Base-by-base conservation (phyloP, 64 coral and sea anemone genomes). In the Cladopsammia gracilis region DNA sequence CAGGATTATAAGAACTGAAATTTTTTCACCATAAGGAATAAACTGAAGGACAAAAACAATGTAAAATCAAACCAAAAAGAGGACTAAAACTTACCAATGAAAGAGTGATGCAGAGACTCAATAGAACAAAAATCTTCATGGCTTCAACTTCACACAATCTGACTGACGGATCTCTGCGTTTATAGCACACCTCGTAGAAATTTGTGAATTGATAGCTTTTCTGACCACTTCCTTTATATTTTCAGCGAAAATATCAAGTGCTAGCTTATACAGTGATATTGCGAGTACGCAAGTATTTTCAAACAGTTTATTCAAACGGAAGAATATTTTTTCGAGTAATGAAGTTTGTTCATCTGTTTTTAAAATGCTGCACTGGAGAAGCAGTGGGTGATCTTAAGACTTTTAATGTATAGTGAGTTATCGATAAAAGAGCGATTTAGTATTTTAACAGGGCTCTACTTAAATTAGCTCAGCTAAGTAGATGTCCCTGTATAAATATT, bases 91-190 rank as follows among this genome's bases (percentile, higher is more conserved):
- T 49, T 20, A 83, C 79, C 79, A 64, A 48, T 46, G 79, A 42
- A 83, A 22, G 4, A 45, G 79, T 44, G 18, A 64, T n/a, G 1
- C 58, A 83, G 42, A 23, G 7, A 83, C 18, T 83, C 14, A 64
- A 19, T 48, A 83, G 1, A 24, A 83, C 59, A 15, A 83, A 47
- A 18, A 64, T 64, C 58, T 66, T 83, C 79, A 83, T 83, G 58
- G 45, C 20, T 64, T 48, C 25, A 47, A 42, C 44, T 73, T 46
- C 24, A 46, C 70, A 34, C 34, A 34, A 34, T 56, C 12, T 51
- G 43, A 77, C n/a, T n/a, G 52, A 77, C 19, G 42, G 22, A n/a
- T 34, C 34, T 34, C 34, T 2, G 34, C 34, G 34, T 10, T 6
- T 56, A 6, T 12, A 10, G 53, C 53, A 56, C 1, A 10, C 53